Conservation (phyloP, 2,113 vertebrate species). For the Anseranas semipalmata region DNA sequence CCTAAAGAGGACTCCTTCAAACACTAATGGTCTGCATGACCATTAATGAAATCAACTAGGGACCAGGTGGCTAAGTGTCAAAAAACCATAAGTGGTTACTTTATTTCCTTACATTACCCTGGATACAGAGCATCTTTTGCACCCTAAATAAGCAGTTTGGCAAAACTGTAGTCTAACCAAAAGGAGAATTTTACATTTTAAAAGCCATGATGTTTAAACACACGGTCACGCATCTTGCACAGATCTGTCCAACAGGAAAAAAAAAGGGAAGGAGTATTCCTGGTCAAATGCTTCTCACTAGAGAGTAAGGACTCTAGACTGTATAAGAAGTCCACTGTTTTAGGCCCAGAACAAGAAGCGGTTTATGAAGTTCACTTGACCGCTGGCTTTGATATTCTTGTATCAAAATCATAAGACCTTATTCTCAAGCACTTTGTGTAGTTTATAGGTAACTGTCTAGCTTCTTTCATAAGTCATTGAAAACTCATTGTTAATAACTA, state of each 20-base stretch:
- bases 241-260: neutral
- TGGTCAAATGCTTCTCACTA: neutral
- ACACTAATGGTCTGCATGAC: neutral
- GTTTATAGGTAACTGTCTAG: neutral
- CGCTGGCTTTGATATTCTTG: neutral
- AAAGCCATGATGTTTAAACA: neutral
- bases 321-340: neutral
- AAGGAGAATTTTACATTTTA: neutral
- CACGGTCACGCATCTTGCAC: neutral
- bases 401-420: neutral
- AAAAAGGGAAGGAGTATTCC: neutral
- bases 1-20: neutral
- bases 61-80: neutral
- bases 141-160: neutral
- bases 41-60: neutral
- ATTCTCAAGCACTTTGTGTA: neutral
- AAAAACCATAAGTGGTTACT: neutral
- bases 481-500: neutral
- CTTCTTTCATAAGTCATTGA: neutral
- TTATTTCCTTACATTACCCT: neutral
- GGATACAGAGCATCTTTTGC: neutral
- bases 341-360: neutral
- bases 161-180: neutral
- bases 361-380: neutral
- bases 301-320: neutral